phyloP scores from a whole-genome alignment of 23 tunicate species.

The Phallusia fumigata region DNA sequence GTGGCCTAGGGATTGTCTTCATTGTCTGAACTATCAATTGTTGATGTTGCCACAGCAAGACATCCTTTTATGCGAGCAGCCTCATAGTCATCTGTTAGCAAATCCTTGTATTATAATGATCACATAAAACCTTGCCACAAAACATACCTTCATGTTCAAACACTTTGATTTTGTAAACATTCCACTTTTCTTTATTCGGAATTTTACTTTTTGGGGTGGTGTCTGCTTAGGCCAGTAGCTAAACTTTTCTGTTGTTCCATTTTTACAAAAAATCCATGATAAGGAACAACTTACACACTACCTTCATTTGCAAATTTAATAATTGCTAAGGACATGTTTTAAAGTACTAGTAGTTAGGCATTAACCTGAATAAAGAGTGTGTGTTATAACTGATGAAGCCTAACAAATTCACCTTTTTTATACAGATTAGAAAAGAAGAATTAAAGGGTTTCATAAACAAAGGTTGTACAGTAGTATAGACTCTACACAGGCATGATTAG shows the following conservation, averaged over 20 bases:
- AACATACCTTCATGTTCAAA: not conserved
- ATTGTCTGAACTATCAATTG: too few species aligned
- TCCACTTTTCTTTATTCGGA: not conserved
- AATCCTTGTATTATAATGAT: too few species aligned
- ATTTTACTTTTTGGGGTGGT: not conserved
- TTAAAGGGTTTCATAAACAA: not conserved
- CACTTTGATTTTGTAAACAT: not conserved
- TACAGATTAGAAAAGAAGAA: not conserved
- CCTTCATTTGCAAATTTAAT: not conserved
- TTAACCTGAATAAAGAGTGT: not conserved
- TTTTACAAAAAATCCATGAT: not conserved
- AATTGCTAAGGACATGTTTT: not conserved
- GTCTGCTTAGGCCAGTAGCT: not conserved
- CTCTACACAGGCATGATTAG: constrained; percentile 3
- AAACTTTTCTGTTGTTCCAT: not conserved
- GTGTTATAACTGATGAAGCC: not conserved
- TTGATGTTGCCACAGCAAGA: too few species aligned
- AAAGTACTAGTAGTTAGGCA: not conserved
- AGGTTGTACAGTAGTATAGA: not conserved
- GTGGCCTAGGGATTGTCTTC: too few species aligned
- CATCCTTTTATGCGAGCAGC: too few species aligned
- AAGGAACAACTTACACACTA: not conserved
- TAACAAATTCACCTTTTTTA: not conserved
- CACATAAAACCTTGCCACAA: too few species aligned
- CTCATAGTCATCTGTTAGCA: too few species aligned